Evolutionary conservation across 1,140 invertebrate species (phyloP).

Genomic region (Cecropterus lyciades): DNA sequence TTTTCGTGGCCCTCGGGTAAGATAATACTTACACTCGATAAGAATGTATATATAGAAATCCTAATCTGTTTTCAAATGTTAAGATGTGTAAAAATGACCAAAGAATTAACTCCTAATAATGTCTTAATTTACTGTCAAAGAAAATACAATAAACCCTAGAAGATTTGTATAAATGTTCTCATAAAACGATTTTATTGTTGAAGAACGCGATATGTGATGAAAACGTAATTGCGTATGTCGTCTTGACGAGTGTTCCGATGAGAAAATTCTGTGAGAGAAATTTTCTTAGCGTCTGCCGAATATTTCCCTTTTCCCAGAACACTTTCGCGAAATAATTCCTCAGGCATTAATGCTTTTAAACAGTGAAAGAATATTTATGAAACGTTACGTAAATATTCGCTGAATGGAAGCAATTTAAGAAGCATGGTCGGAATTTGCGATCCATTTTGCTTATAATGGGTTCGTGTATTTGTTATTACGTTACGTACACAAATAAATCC

Average conservation of each 20-base stretch:
- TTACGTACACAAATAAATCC: slow-evolving; percentile 13
- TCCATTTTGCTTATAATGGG: slow-evolving; percentile 32
- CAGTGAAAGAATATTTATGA: slow-evolving; percentile 34
- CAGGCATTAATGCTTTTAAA: slow-evolving; percentile 35
- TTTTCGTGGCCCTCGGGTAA: no score
- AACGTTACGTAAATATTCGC: slow-evolving; percentile 29
- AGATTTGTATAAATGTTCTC: slow-evolving; percentile 5
- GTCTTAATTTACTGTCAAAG: slow-evolving; percentile 3
- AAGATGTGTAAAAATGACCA: no score
- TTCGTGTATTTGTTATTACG: slow-evolving; percentile 16
- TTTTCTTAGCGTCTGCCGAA: slow-evolving; percentile 8
- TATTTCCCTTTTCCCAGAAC: background rate
- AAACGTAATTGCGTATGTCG: slow-evolving; percentile 57
- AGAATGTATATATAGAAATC: no score
- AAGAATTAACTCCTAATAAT: no score
- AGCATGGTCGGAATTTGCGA: slow-evolving; percentile 28
- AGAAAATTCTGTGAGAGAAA: slow-evolving; percentile 37
- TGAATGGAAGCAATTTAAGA: slow-evolving; percentile 32
- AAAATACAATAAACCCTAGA: slow-evolving; percentile 10
- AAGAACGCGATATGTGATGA: slow-evolving; percentile 55
- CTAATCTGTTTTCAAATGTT: no score
- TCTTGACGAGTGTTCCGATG: slow-evolving; percentile 51
- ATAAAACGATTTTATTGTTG: slow-evolving; percentile 44
- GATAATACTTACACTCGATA: no score
- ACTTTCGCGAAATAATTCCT: slow-evolving; percentile 23